Evolutionary conservation across 1,140 invertebrate genomes (phyloP).

Genomic region (Temnothorax curvispinosus): DNA sequence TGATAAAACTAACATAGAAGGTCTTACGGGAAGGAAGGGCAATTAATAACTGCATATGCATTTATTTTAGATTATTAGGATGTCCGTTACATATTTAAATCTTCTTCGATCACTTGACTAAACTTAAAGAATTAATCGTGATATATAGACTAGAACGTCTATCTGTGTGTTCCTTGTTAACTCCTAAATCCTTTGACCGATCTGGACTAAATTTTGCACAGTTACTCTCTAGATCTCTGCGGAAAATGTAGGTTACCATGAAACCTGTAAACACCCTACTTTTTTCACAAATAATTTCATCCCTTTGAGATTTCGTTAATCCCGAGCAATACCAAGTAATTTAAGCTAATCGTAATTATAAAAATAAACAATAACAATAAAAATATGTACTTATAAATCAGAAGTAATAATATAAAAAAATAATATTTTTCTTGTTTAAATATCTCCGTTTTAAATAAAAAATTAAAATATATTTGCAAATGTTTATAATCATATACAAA

Average conservation of each 20-base stretch:
- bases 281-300: too few relatives aligned
- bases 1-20: not conserved
- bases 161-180: too few relatives aligned
- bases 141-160: too few relatives aligned
- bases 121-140: not conserved
- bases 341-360: not conserved
- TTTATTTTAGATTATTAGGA: slow-evolving; percentile 33
- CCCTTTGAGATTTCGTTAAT: too few relatives aligned
- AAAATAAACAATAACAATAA: not conserved
- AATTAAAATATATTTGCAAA: not conserved
- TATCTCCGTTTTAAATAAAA: not conserved
- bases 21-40: not conserved
- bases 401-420: not conserved
- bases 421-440: not conserved
- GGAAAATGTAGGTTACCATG: too few relatives aligned
- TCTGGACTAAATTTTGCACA: too few relatives aligned
- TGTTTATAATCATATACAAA: not conserved
- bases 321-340: too few relatives aligned
- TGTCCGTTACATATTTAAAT: slow-evolving; percentile 32
- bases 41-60: not conserved
- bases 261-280: too few relatives aligned
- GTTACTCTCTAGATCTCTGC: too few relatives aligned
- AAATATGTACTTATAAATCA: not conserved
- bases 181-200: too few relatives aligned
- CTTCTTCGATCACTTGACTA: not conserved